These are phyloP conservation scores for Meles meles DNA, from an alignment of 2,113 vertebrate genomes.

Conservation along the genomic window DNA sequence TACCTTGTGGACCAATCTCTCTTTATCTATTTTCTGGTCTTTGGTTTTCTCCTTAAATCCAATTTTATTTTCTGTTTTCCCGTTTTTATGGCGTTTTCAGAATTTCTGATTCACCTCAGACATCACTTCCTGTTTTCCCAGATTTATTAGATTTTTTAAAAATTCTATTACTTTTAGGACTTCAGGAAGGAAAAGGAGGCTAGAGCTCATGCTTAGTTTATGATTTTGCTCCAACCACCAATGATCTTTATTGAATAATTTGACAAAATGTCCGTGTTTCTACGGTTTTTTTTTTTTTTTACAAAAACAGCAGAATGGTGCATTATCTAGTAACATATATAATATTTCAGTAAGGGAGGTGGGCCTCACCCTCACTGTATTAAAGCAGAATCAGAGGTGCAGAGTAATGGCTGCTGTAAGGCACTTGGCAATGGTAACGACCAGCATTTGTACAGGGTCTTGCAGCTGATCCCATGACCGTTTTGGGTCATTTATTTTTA, in stretches of 20 bases:
- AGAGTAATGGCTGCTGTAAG: background rate
- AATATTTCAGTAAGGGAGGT: background rate
- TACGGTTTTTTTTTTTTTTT: background rate
- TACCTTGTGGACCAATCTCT: background rate
- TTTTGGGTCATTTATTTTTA: background rate
- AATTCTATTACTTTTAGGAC: background rate
- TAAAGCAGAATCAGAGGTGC: background rate
- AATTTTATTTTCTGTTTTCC: background rate
- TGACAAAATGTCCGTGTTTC: background rate
- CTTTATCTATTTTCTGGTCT: background rate
- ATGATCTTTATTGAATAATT: background rate
- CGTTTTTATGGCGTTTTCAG: background rate
- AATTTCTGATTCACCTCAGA: background rate
- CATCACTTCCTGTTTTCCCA: background rate
- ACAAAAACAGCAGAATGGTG: background rate
- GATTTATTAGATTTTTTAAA: background rate
- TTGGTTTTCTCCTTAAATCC: background rate
- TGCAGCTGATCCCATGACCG: background rate
- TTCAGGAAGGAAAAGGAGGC: background rate
- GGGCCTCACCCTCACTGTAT: background rate
- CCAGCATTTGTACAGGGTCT: background rate
- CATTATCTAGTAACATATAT: background rate
- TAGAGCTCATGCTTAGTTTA: background rate
- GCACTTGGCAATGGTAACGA: background rate
- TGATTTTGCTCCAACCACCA: background rate